A percentile compares a stretch with the other conserved stretches of the same genome.
Evolutionary conservation across 2,113 vertebrate genomes (phyloP).

Genomic region (Tragelaphus imberbis): DNA sequence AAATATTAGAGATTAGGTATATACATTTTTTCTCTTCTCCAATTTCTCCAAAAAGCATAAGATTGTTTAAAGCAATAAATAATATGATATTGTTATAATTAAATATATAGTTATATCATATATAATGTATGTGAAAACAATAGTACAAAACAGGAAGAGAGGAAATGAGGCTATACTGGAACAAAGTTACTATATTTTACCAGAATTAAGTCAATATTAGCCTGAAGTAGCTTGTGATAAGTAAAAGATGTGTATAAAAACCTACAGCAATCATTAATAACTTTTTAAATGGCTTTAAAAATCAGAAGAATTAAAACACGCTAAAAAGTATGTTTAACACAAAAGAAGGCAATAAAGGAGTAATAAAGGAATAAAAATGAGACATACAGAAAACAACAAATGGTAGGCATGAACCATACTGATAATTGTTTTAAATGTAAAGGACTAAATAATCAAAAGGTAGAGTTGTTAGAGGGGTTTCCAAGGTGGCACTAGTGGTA

Average conservation of each 20-base stretch:
- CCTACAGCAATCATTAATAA: neutral
- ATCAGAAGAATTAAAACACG: neutral
- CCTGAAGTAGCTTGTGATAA: neutral
- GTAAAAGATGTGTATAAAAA: neutral
- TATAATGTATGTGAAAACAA: neutral
- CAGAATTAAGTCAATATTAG: neutral
- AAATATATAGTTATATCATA: neutral
- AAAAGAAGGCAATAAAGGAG: neutral
- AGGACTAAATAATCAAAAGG: neutral
- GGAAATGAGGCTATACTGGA: neutral
- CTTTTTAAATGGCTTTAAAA: neutral
- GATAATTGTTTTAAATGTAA: neutral
- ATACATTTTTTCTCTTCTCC: neutral
- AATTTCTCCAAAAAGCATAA: neutral
- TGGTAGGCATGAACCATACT: neutral
- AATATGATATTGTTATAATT: neutral
- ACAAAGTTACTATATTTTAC: neutral
- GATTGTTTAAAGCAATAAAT: neutral
- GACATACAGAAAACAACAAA: neutral
- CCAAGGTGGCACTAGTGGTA: neutral
- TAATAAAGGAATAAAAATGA: neutral
- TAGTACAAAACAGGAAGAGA: neutral
- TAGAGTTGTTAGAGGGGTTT: neutral
- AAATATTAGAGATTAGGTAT: neutral
- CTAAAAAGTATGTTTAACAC: neutral